These are phyloP conservation scores for Passer montanus DNA, from an alignment of 2,113 vertebrate genomes.

Conservation along the genomic window DNA sequence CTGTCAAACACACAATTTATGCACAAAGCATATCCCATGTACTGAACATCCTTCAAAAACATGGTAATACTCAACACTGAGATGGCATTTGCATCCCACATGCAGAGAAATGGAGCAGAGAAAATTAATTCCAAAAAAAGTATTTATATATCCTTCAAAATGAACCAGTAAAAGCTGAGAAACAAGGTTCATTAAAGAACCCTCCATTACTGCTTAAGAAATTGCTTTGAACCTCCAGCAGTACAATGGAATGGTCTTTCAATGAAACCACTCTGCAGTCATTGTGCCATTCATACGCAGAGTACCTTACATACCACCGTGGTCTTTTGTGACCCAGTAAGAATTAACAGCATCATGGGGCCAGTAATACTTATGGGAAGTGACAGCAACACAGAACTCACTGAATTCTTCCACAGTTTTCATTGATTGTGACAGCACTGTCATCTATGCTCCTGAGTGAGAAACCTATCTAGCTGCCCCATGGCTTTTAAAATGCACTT, in stretches of 20 bases:
- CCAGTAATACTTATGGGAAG: slow-evolving; percentile 35
- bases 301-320: not conserved
- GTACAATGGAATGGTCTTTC: not conserved
- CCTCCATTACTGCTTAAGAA: not conserved
- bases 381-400: slow-evolving; percentile 6
- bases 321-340: not conserved
- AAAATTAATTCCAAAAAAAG: not conserved
- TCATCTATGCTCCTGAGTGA: not conserved
- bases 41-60: not conserved
- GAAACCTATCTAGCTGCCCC: not conserved
- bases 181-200: not conserved
- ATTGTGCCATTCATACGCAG: not conserved
- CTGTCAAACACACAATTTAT: not conserved
- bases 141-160: not conserved
- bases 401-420: slow-evolving; percentile 18
- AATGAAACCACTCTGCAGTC: not conserved
- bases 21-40: not conserved
- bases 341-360: slow-evolving; percentile 28
- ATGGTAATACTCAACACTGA: not conserved
- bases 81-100: not conserved
- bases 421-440: slow-evolving; percentile 51
- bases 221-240: not conserved
- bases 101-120: not conserved
- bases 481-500: slow-evolving; percentile 20
- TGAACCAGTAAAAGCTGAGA: not conserved